phyloP scores from a whole-genome alignment of 2,113 vertebrate genomes.

The Archocentrus centrarchus region DNA sequence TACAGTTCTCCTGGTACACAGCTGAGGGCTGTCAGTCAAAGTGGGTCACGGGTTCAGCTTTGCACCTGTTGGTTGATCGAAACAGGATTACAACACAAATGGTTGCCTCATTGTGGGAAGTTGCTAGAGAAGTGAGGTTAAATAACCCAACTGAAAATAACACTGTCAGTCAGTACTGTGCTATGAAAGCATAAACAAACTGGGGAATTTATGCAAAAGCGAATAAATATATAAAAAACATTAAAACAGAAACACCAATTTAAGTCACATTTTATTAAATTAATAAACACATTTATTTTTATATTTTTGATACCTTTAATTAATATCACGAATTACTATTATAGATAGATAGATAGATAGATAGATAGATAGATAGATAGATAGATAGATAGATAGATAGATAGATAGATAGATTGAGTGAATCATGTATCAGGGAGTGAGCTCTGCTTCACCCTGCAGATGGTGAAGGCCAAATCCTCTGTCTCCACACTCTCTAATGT shows the following conservation, averaged over 20 bases:
- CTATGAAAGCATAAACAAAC: background rate
- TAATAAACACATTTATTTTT: no score
- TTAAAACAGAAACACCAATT: background rate
- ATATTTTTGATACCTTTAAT: no score
- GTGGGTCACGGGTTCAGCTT: conserved; percentile 14
- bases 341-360: no score
- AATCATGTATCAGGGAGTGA: background rate
- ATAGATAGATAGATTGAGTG: background rate
- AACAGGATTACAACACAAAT: background rate
- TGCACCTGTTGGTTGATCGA: conserved; percentile 7
- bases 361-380: no score
- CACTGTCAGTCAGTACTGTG: background rate
- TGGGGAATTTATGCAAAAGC: background rate
- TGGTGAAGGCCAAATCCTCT: conserved; percentile 31
- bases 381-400: no score
- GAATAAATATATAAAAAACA: background rate
- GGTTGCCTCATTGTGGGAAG: background rate
- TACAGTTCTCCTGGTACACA: background rate
- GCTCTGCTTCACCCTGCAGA: background rate
- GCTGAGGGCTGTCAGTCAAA: conserved; percentile 14
- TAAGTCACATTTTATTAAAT: no score
- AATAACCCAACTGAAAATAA: background rate
- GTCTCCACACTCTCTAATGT: conserved; percentile 33
- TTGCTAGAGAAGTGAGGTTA: background rate
- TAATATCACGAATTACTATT: no score